Evolutionary conservation across 2,888 invertebrate genomes (phyloP), one percentile per base, ranked within the genome.

Genomic region (Eupeodes latifasciatus): DNA sequence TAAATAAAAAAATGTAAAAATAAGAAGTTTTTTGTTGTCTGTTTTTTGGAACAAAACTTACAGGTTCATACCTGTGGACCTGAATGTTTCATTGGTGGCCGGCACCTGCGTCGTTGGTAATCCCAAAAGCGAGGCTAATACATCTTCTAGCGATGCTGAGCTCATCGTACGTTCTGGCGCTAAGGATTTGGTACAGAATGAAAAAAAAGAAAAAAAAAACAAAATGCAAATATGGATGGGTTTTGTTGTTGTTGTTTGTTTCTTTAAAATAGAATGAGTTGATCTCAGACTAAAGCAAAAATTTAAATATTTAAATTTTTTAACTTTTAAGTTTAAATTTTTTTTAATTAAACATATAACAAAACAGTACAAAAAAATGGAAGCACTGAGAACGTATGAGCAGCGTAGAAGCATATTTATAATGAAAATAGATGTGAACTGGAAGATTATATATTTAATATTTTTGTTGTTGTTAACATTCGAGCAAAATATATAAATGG

Each of bases 101-200:
- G 85, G 62, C 85, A 85, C 88, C 81, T 88, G 84, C 75, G 90
- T 91, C 90, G 96, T 95, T 92, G 98, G 97, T 92, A 98, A 95
- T 92, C 98, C 97, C 94, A 98, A 96, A 91, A 98, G 96, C 90
- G 98, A 97, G 94, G 98, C 98, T 94, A 98, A 95, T 90, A 98
- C 98, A 95, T 98, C 98, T 95, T 98, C 98, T 93, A 98, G 95
- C 90, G 98, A 98, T 85, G 98, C 97, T 91, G 97, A 97, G 92
- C 96, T 96, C 92, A 96, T 96, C 90, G 96, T 96, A 92, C 95
- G 95, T 92, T 95, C 94, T 91, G 95, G 94, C 92, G 92, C 92
- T 92, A 91, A 90, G 89, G 89, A 89, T 86, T 86, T 80, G 79
- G 79, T 89, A 82, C 83, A 64, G 74, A 81, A 82, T 71, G 71